Base-by-base conservation (phyloP, 2,113 vertebrate species). In the Pygoscelis adeliae region DNA sequence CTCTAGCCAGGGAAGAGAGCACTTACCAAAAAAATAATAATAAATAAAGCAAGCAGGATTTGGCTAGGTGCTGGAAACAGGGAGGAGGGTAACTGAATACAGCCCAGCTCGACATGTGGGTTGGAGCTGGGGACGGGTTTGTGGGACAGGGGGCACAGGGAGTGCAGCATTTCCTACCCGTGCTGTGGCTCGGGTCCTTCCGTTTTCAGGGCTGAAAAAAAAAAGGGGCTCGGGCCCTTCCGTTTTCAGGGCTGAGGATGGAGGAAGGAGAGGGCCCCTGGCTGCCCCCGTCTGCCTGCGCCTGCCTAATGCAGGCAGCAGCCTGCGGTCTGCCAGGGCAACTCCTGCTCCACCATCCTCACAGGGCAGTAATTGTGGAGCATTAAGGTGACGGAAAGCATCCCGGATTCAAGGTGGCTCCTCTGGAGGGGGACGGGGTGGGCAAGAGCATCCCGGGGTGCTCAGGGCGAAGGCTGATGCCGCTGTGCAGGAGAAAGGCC, bases 61-160 rank as follows among this genome's bases (percentile, higher is more conserved):
- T 90, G 38, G 13, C 20, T 52, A 8, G 42, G 25, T 49, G 19
- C 70, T 86, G 70, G 22, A 27, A 27, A 11, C 10, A 27, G 47
- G 29, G 58, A 77, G 32, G 25, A 59, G 32, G 21, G 70, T 58
- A 55, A 32, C 19, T 44, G 25, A 47, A 29, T 17, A 49, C 1
- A 1, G 42, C 49, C 59, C 4, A 0, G 56, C 42, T 56, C 0
- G 2, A 26, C 1, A 5, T 17, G n/a, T 66, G 56, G 44, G 36
- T 55, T 5, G 4, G 65, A 55, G 78, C 40, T 76, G 67, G 13
- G 20, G 56, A 3, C 0, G 6, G 34, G 29, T 63, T 11, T 58
- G 58, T 40, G 58, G 22, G 61, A 83, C 14, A 0, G 6, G 36
- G 61, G 46, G 13, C 15, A 36, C 49, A 40, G 62, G 1, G 38